Evolutionary conservation across 2,113 vertebrate genomes (phyloP).

Genomic region (Halcyon malimbica): DNA sequence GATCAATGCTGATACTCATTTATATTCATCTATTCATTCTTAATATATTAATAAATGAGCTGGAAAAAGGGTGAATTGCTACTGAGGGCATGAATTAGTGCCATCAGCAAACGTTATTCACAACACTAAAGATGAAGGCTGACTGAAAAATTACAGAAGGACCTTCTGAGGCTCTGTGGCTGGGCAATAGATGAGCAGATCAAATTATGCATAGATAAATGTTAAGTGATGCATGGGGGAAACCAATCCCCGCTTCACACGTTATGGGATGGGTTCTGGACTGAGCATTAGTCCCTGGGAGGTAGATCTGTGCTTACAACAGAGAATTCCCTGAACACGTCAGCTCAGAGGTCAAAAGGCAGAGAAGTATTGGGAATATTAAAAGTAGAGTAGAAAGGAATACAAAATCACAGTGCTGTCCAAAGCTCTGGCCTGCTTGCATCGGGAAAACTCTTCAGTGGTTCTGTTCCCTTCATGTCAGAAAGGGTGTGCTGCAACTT

Average conservation of each 20-base stretch:
- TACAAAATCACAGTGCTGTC: background rate
- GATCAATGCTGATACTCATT: background rate
- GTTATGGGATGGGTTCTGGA: background rate
- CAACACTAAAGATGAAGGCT: slow-evolving; percentile 6
- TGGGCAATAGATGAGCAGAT: background rate
- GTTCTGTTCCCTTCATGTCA: background rate
- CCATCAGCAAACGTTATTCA: slow-evolving; percentile 22
- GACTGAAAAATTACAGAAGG: background rate
- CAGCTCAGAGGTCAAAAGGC: background rate
- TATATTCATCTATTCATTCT: slow-evolving; percentile 24
- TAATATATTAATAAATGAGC: slow-evolving; percentile 19
- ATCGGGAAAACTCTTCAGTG: background rate
- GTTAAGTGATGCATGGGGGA: background rate
- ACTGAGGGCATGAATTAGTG: background rate
- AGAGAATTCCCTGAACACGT: background rate
- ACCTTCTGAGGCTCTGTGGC: background rate
- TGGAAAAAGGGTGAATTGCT: background rate
- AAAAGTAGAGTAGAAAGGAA: background rate
- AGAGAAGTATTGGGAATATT: background rate
- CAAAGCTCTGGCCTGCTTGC: background rate
- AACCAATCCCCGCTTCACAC: background rate
- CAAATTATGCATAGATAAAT: background rate
- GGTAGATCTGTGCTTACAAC: background rate
- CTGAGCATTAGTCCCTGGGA: background rate
- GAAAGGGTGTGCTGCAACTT: background rate